Evolutionary conservation across 2,113 vertebrate genomes (phyloP).

Genomic region (Orthonyx spaldingii): DNA sequence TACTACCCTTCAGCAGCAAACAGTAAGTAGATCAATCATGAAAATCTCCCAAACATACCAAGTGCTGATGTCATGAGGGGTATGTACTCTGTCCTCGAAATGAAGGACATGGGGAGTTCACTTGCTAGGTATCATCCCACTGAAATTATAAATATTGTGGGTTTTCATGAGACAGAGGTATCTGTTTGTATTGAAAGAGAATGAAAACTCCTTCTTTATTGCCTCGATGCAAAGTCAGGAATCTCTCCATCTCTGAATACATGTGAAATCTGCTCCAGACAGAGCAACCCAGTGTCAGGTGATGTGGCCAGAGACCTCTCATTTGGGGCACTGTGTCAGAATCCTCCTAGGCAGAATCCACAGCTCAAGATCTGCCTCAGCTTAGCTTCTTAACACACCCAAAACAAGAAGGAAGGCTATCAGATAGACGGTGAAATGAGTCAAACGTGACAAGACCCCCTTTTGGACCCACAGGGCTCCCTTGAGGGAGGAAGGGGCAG

Average conservation of each 20-base stretch:
- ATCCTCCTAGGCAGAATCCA: background rate
- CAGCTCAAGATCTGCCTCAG: background rate
- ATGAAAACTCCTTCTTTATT: background rate
- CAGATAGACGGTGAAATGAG: background rate
- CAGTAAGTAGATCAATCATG: background rate
- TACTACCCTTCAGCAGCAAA: background rate
- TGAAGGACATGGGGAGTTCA: background rate
- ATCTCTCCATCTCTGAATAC: background rate
- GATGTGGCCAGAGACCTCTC: background rate
- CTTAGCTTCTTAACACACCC: background rate
- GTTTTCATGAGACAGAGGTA: background rate
- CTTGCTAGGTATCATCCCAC: background rate
- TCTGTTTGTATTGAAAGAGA: background rate
- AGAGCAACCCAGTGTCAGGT: background rate
- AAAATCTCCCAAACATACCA: background rate
- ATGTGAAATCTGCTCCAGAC: background rate
- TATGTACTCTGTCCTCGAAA: background rate
- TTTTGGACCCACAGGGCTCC: conserved; percentile 25
- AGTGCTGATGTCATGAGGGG: background rate
- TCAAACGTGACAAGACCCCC: background rate
- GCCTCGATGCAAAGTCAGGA: background rate
- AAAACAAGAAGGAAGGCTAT: background rate
- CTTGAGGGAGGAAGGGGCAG: conserved; percentile 32
- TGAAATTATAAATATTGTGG: background rate
- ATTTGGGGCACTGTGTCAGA: background rate